Base-by-base conservation (phyloP, 2,888 invertebrate genomes). In the Eupithecia exiguata region DNA sequence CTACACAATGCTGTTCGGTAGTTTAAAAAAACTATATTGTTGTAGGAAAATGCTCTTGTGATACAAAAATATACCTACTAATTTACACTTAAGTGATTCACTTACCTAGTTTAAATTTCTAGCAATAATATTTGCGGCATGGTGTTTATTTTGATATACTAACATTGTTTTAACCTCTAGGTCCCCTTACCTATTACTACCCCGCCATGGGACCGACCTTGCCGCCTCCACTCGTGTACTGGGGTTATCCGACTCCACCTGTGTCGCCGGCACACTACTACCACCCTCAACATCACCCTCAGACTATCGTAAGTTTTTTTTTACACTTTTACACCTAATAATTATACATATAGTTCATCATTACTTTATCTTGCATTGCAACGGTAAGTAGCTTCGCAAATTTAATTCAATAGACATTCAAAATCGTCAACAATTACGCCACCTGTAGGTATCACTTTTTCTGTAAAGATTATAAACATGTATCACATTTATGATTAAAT, bases 241-340 rank as follows among this genome's bases (percentile, higher is more conserved):
- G 98, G 98, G 97, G 97, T 0, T 98, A 98, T 93, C 98, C 98
- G 67, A 98, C 98, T 83, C 98, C 98, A 58, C 98, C 98, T 0
- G 98, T 98, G 25, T 98, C 98, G 63, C 98, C 98, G 0, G 98
- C 98, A 58, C 97, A 97, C 84, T 97, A 97, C 90, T 97, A 96
- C 87, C 97, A 96, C 77, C 96, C 96, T 3, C 95, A 96, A 36
- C 94, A 92, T 77, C 94, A 92, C 79, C 92, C 93, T 0, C 94
- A 93, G 78, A 88, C 92, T 69, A 91, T 94, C 91, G 94, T 94
- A 82, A 89, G 85, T 74, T 21, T n/a, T 53, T 10, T 6, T 43
- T 43, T 16, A 40, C 12, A 40, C 40, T 3, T 30, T 3, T 3
- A 30, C 30, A 30, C 30, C 30, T n/a, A n/a, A n/a, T n/a, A n/a